Base-by-base conservation (phyloP, 2,113 vertebrate genomes). In the Osmerus mordax region DNA sequence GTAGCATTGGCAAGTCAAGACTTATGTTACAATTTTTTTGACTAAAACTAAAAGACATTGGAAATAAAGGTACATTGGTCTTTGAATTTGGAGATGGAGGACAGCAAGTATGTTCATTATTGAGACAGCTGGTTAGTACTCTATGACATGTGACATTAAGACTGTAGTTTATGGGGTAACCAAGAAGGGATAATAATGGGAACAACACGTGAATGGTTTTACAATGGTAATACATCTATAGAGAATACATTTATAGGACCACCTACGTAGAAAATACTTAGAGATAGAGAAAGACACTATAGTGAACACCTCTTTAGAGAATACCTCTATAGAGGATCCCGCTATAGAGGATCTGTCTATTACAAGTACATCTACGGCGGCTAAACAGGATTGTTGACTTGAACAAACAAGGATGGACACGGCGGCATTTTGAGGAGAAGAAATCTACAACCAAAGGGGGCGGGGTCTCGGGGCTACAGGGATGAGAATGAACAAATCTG, bases 111-210 rank as follows among this genome's bases (percentile, higher is more conserved):
- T 12, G 41, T 47, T 7, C 5, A 47, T 47, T 5, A 47, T 47
- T 4, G 41, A 47, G 41, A 47, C 41, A 51, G 41, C 36, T 65
- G 19, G 64, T 47, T 65, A 47, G 8, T 65, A 51, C 47, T 19
- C n/a, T 65, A 60, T 25, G 19, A 60, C 18, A 65, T 36, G 16
- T 41, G 36, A n/a, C 6, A 36, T 21, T 51, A 51, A 36, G 23
- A 59, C n/a, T 36, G n/a, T 29, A 55, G 32, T 28, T 59, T 67
- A 65, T 28, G 36, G 56, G 71, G 54, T 60, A 83, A 68, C 52
- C 62, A 83, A 81, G 80, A 88, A 86, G 87, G 85, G 82, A 86
- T 81, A 82, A 77, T 70, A 65, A 82, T 79, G 84, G 72, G 70
- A 73, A 84, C 77, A 78, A 87, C 67, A 74, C 75, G 75, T 74